Evolutionary conservation across 2,113 vertebrate species (phyloP).

Genomic region (Taurulus bubalis): DNA sequence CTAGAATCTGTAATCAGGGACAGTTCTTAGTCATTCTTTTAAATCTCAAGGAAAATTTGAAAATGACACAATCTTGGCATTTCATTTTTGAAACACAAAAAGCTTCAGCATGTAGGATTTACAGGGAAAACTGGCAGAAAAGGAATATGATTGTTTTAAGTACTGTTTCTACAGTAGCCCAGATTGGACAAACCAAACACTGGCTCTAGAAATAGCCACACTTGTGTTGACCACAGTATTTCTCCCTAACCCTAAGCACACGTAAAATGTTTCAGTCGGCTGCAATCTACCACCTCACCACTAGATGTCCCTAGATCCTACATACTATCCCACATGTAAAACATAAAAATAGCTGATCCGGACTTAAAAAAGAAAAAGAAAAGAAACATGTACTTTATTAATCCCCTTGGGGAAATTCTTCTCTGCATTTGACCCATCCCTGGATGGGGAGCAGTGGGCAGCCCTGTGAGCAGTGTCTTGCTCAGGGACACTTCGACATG

Average conservation of each 20-base stretch:
- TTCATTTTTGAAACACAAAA: background rate
- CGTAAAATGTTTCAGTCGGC: background rate
- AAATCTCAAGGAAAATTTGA: background rate
- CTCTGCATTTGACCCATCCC: no score
- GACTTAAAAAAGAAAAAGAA: no score
- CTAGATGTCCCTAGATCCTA: background rate
- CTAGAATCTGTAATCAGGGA: background rate
- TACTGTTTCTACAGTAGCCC: background rate
- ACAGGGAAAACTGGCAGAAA: no score
- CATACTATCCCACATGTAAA: background rate
- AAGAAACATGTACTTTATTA: no score
- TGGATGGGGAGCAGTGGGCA: no score
- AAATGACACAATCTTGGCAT: no score
- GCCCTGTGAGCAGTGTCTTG: no score
- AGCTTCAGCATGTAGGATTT: no score
- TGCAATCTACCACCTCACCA: background rate
- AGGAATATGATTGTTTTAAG: no score
- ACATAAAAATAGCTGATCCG: background rate
- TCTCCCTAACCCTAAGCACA: background rate
- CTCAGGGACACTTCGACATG: no score
- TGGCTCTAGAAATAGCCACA: background rate
- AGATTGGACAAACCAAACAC: background rate
- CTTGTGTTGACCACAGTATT: background rate
- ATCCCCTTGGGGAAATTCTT: no score
- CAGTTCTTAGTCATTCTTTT: background rate